Conservation (phyloP, 2,888 invertebrate species). For the Sinopyrophorus schimmeli region DNA sequence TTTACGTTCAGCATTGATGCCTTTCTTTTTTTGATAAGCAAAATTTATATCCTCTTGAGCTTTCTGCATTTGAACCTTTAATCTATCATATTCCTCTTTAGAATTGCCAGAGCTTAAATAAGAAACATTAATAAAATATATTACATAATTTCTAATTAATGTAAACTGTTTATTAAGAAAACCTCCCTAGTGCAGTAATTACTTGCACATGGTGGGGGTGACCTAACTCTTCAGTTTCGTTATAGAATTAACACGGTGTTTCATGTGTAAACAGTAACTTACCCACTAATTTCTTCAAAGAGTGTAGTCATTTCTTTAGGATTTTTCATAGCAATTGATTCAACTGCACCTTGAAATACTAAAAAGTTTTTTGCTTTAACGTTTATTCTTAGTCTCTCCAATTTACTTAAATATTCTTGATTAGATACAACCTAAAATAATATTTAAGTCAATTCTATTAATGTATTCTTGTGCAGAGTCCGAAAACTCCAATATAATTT, state of each 20-base stretch:
- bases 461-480: no score
- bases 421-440: slow-evolving; percentile 74
- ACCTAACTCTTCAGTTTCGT: no score
- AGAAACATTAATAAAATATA: no score
- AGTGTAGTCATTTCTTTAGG: slow-evolving; percentile 96
- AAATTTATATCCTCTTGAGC: slow-evolving; percentile 98
- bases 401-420: slow-evolving; percentile 79
- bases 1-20: slow-evolving; percentile 96
- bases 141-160: no score
- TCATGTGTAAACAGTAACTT: slow-evolving; percentile 43
- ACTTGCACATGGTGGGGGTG: no score
- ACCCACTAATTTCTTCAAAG: slow-evolving; percentile 98
- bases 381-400: slow-evolving; percentile 95
- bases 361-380: slow-evolving; percentile 99
- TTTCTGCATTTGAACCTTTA: slow-evolving; percentile 91
- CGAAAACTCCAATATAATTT: no score
- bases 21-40: slow-evolving; percentile 97
- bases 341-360: slow-evolving; percentile 99
- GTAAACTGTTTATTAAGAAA: no score
- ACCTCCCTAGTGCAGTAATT: no score
- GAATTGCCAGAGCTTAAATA: slow-evolving; percentile 87
- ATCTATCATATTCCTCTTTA: slow-evolving; percentile 93
- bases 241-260: no score
- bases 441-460: slow-evolving; percentile 6
- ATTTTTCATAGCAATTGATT: slow-evolving; percentile 99